Evolutionary conservation across 1,140 invertebrate species (phyloP).

Genomic region (Eriosoma lanigerum): DNA sequence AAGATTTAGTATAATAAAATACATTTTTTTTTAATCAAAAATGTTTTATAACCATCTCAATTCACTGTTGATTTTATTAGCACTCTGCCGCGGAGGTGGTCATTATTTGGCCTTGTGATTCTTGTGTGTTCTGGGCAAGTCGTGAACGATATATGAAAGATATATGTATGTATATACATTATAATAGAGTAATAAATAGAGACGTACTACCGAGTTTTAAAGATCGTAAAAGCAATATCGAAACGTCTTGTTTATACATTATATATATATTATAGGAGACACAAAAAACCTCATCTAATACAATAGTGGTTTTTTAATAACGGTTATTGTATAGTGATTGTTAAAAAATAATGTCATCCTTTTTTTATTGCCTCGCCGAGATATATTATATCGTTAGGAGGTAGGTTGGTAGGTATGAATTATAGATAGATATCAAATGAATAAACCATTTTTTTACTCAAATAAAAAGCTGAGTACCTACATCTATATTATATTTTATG

Average conservation of each 20-base stretch:
- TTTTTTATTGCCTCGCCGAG: too few relatives aligned
- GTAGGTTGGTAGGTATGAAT: too few relatives aligned
- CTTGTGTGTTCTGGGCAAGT: conserved; percentile 19
- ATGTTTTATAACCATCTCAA: too few relatives aligned
- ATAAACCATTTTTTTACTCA: too few relatives aligned
- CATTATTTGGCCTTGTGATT: conserved; percentile 35
- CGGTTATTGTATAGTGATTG: neutral
- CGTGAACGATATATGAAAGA: neutral
- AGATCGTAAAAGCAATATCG: conserved; percentile 14
- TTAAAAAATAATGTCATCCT: neutral
- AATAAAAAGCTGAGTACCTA: too few relatives aligned
- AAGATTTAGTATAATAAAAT: too few relatives aligned
- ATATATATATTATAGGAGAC: neutral
- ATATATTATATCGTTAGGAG: too few relatives aligned
- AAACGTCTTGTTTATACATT: conserved; percentile 14
- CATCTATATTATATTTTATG: too few relatives aligned
- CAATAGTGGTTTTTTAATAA: conserved; percentile 23
- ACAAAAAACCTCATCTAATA: neutral
- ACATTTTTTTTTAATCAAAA: too few relatives aligned
- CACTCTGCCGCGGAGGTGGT: neutral
- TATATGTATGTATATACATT: too few relatives aligned
- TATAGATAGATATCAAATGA: too few relatives aligned
- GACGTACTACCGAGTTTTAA: conserved; percentile 5
- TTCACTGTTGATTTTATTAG: conserved; percentile 32
- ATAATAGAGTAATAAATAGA: conserved; percentile 47